Conservation (phyloP, 2,888 invertebrate species). For the Hypercompe scribonia region DNA sequence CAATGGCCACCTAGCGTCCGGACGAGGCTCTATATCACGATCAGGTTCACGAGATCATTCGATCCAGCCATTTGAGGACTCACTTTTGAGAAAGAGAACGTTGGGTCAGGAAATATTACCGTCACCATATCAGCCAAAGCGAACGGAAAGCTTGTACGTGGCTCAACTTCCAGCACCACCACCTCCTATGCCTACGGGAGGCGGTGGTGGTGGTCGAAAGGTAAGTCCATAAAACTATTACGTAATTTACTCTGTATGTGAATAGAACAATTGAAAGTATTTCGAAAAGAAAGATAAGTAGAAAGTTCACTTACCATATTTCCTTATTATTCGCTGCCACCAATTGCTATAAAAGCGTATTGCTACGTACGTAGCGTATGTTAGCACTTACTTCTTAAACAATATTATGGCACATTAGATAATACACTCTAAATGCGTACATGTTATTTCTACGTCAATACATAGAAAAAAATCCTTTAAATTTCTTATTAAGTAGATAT, state of each 20-base stretch:
- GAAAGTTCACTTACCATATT: too few relatives aligned
- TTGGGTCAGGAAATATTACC: conserved; percentile 96
- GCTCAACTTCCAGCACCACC: conserved; percentile 79
- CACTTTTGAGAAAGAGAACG: conserved; percentile 91
- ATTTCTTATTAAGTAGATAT: too few relatives aligned
- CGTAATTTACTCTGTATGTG: background rate
- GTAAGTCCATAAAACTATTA: conserved; percentile 47
- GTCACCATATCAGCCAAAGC: conserved; percentile 94
- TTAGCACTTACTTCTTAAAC: too few relatives aligned
- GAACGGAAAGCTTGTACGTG: conserved; percentile 96
- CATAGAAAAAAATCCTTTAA: too few relatives aligned
- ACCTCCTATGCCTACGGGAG: conserved; percentile 73
- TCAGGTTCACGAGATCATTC: conserved; percentile 77
- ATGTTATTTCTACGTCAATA: too few relatives aligned
- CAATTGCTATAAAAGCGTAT: too few relatives aligned
- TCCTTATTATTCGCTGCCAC: too few relatives aligned
- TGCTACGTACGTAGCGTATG: too few relatives aligned
- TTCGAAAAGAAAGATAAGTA: too few relatives aligned
- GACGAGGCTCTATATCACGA: conserved; percentile 85
- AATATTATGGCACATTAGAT: too few relatives aligned
- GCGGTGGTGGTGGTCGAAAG: conserved; percentile 80
- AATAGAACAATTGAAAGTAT: background rate
- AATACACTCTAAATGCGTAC: too few relatives aligned
- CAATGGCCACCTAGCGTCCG: conserved; percentile 89
- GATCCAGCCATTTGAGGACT: conserved; percentile 92